Conservation (phyloP, 2,797 vertebrate species). For the Thalassophryne amazonica region DNA sequence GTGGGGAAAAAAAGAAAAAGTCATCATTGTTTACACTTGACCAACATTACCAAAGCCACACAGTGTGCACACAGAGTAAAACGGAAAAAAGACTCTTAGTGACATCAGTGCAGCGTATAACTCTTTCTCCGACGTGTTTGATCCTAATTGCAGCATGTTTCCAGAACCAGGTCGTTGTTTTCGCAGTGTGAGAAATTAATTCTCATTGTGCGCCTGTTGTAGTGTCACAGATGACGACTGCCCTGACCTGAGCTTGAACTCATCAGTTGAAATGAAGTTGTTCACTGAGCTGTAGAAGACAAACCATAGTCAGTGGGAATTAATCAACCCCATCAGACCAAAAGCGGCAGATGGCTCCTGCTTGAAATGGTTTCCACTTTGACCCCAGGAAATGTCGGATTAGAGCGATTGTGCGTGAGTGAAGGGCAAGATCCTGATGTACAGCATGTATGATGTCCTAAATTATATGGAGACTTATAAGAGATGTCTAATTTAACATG, state of each 20-base stretch:
- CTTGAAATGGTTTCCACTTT: slow-evolving; percentile 62
- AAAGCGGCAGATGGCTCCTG: slow-evolving; percentile 49
- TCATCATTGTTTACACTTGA: slow-evolving; percentile 67
- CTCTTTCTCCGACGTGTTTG: slow-evolving; percentile 45
- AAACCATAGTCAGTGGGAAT: slow-evolving; percentile 89
- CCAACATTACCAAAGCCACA: slow-evolving; percentile 60
- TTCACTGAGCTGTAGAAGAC: slow-evolving; percentile 99
- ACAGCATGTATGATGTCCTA: slow-evolving; percentile 68
- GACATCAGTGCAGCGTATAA: slow-evolving; percentile 26
- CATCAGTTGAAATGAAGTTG: slow-evolving; percentile 99
- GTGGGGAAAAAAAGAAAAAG: slow-evolving; percentile 57
- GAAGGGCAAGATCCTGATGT: slow-evolving; percentile 34
- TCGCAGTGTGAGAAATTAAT: slow-evolving; percentile 90
- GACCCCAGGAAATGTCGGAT: slow-evolving; percentile 61
- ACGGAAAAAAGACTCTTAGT: slow-evolving; percentile 13
- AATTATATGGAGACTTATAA: slow-evolving; percentile 89
- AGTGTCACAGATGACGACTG: slow-evolving; percentile 95
- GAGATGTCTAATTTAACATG: slow-evolving; percentile 82
- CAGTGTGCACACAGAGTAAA: slow-evolving; percentile 31
- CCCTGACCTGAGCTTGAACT: slow-evolving; percentile 97
- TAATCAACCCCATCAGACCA: slow-evolving; percentile 90
- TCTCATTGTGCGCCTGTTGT: slow-evolving; percentile 81
- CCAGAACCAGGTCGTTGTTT: slow-evolving; percentile 65
- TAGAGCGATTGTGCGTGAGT: slow-evolving; percentile 60
- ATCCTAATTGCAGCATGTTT: slow-evolving; percentile 76